phyloP scores from a whole-genome alignment of 2,888 invertebrate genomes.

The Gerris lacustris region DNA sequence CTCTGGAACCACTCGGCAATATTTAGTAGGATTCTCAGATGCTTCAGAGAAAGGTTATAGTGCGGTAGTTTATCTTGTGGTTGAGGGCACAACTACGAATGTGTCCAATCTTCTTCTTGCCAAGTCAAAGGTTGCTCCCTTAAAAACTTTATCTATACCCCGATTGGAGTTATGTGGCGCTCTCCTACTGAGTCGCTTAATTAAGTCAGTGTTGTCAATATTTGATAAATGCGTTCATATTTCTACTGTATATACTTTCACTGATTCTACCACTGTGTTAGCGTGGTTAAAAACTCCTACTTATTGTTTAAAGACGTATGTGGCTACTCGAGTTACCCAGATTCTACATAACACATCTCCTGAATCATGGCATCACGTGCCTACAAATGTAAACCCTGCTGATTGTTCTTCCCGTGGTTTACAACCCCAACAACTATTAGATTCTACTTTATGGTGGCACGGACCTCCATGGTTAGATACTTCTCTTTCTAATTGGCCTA shows the following conservation, averaged over 20 bases:
- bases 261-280: background rate
- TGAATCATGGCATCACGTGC: constrained; percentile 31
- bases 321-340: constrained; percentile 30
- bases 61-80: background rate
- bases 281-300: background rate
- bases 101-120: background rate
- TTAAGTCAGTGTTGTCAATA: background rate
- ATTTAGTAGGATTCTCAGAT: background rate
- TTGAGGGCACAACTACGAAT: background rate
- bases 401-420: constrained; percentile 22
- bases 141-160: background rate
- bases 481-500: background rate
- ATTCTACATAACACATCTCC: constrained; percentile 26
- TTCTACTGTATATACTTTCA: background rate
- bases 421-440: background rate
- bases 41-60: background rate
- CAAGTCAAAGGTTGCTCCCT: background rate
- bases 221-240: background rate
- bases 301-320: constrained; percentile 12
- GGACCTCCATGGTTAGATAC: background rate
- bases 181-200: background rate
- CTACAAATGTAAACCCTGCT: constrained; percentile 32
- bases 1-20: background rate
- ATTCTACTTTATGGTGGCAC: background rate
- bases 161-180: background rate